Evolutionary conservation across 1,140 invertebrate genomes (phyloP).

Genomic region (Drosophila triauraria): DNA sequence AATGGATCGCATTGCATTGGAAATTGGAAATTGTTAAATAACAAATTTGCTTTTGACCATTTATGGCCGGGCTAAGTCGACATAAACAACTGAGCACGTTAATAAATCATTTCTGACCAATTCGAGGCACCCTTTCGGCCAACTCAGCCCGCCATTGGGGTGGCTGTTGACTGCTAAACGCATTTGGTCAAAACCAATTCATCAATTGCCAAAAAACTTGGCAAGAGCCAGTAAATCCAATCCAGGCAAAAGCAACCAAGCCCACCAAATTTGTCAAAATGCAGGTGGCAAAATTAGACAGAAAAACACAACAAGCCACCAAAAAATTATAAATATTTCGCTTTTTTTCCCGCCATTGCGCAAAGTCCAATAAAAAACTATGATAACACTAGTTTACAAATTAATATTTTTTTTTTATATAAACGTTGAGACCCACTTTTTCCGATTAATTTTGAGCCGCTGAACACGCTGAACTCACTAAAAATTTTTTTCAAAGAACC

Average conservation of each 20-base stretch:
- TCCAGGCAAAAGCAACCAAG: slow-evolving; percentile 31
- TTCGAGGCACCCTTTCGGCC: slow-evolving; percentile 66
- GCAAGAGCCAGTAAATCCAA: slow-evolving; percentile 39
- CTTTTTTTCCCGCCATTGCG: slow-evolving; percentile 40
- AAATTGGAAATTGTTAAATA: slow-evolving; percentile 74
- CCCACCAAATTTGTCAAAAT: slow-evolving; percentile 78
- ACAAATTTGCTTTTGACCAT: slow-evolving; percentile 72
- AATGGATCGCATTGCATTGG: slow-evolving; percentile 62
- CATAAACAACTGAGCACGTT: slow-evolving; percentile 78
- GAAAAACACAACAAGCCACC: slow-evolving; percentile 60
- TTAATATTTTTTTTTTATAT: too few relatives aligned
- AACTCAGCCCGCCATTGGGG: slow-evolving; percentile 50
- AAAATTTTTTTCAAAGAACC: too few relatives aligned
- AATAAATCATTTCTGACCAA: slow-evolving; percentile 81
- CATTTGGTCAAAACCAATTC: slow-evolving; percentile 79
- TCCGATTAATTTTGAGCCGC: too few relatives aligned
- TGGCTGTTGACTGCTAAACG: slow-evolving; percentile 57
- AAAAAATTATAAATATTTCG: slow-evolving; percentile 60
- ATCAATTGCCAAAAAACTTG: slow-evolving; percentile 75
- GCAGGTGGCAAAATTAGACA: slow-evolving; percentile 83
- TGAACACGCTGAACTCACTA: too few relatives aligned
- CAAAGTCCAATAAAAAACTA: slow-evolving; percentile 31
- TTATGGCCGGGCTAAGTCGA: slow-evolving; percentile 58
- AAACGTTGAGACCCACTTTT: too few relatives aligned
- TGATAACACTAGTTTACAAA: too few relatives aligned